Conservation (phyloP, 2,113 vertebrate genomes). For the Trachemys scripta region DNA sequence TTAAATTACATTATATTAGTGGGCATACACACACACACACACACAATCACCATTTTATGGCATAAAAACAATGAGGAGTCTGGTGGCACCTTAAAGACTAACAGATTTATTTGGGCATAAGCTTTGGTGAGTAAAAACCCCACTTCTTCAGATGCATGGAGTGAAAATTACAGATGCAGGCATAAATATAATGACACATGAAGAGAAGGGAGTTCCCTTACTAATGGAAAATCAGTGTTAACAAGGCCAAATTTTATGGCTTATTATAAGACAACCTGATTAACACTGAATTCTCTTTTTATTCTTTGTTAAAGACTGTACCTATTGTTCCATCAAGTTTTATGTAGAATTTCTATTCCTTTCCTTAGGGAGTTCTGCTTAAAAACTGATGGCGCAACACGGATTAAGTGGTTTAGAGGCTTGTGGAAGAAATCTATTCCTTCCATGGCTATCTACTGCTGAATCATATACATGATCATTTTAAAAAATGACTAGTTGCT, state of each 20-base stretch:
- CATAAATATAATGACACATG: too few relatives aligned
- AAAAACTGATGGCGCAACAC: neutral
- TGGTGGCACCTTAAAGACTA: too few relatives aligned
- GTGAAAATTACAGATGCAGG: too few relatives aligned
- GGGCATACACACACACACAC: too few relatives aligned
- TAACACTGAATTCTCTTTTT: neutral
- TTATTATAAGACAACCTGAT: neutral
- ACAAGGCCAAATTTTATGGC: too few relatives aligned
- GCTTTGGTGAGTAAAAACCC: too few relatives aligned
- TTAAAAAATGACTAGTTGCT: neutral
- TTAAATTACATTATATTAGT: neutral
- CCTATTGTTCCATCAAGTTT: neutral
- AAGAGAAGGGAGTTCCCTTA: too few relatives aligned
- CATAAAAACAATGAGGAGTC: too few relatives aligned
- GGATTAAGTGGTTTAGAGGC: neutral
- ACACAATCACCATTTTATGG: too few relatives aligned
- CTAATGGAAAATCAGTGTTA: too few relatives aligned
- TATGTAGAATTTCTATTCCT: neutral
- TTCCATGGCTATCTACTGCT: neutral
- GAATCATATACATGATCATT: neutral
- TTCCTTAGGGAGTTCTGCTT: neutral
- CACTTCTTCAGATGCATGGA: too few relatives aligned
- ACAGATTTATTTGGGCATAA: too few relatives aligned
- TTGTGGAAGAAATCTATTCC: neutral
- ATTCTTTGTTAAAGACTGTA: neutral